Percentiles rank a stretch among this genome's conserved stretches.
Evolutionary conservation across 2,888 invertebrate species (phyloP).

Genomic region (Nephrotoma flavescens): DNA sequence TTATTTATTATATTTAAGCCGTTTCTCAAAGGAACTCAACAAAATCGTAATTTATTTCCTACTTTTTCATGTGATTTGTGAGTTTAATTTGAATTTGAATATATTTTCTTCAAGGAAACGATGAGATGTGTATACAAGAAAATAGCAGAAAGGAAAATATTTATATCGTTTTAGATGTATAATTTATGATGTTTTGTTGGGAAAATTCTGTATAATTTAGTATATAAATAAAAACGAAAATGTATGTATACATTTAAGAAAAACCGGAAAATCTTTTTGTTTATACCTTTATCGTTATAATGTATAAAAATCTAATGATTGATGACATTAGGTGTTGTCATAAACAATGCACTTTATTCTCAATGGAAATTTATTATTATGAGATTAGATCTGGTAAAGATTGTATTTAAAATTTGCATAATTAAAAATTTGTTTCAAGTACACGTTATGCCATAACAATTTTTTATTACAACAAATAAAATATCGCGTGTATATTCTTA

Average conservation of each 20-base stretch:
- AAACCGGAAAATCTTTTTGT: not conserved
- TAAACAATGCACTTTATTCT: not conserved
- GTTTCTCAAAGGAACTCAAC: not conserved
- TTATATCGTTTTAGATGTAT: not conserved
- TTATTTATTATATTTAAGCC: not conserved
- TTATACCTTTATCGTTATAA: not conserved
- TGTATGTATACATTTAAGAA: not conserved
- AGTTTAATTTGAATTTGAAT: not conserved
- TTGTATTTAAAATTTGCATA: not conserved
- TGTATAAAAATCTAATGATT: not conserved
- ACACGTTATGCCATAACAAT: not conserved
- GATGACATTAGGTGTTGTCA: not conserved
- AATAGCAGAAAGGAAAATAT: not conserved
- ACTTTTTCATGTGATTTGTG: not conserved
- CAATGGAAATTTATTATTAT: not conserved
- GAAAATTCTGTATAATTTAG: not conserved
- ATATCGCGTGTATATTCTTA: not conserved
- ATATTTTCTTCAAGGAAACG: not conserved
- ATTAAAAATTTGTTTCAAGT: not conserved
- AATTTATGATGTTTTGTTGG: not conserved
- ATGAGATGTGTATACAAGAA: not conserved
- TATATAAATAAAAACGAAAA: not conserved
- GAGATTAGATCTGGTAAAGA: not conserved
- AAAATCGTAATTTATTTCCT: not conserved
- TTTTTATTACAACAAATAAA: not conserved